Evolutionary conservation across 2,113 vertebrate genomes (phyloP).

Genomic region (Oceanodroma tethys): DNA sequence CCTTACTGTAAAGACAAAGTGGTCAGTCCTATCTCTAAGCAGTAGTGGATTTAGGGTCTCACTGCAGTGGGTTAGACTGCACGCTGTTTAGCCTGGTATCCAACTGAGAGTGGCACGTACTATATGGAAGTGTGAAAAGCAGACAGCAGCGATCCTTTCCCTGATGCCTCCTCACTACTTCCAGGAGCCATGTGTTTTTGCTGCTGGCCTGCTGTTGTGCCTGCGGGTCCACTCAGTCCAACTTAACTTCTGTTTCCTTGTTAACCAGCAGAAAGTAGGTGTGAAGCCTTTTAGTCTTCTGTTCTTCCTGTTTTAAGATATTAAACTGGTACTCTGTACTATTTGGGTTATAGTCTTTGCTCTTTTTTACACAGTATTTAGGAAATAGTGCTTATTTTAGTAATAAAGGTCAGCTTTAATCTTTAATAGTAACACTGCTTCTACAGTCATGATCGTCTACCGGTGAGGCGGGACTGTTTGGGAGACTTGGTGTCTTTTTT

Average conservation of each 20-base stretch:
- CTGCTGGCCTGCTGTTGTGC: not conserved
- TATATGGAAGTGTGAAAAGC: not conserved
- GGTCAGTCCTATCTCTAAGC: not conserved
- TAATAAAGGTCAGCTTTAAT: not conserved
- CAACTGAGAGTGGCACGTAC: not conserved
- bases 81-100: not conserved
- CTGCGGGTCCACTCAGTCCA: not conserved
- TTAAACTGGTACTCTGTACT: not conserved
- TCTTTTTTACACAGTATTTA: not conserved
- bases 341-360: not conserved
- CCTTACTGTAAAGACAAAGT: not conserved
- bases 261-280: not conserved
- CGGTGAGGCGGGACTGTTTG: not conserved
- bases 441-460: not conserved
- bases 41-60: not conserved
- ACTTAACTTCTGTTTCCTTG: not conserved
- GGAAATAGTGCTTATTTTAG: not conserved
- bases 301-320: not conserved
- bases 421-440: not conserved
- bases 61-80: rapidly evolving
- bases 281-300: not conserved
- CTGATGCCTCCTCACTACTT: not conserved
- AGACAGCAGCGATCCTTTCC: not conserved
- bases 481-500: not conserved
- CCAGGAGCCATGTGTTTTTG: not conserved